A percentile compares a stretch with the other conserved stretches of the same genome.
phyloP scores from a whole-genome alignment of 2,888 invertebrate genomes.

The Lysandra bellargus region DNA sequence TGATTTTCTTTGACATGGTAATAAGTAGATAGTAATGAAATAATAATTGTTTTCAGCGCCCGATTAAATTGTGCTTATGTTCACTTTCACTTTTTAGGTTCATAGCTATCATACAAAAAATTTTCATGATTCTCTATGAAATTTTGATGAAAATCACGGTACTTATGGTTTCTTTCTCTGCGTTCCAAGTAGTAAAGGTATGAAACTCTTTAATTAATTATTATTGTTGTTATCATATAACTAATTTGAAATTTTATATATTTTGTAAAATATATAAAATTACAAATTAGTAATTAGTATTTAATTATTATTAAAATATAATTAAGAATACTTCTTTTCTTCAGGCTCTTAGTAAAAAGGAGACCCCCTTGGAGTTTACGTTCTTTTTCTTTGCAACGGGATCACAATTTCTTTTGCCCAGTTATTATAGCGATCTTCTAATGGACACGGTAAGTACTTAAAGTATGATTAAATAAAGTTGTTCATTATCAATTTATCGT shows the following conservation, averaged over 20 bases:
- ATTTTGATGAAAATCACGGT: conserved; percentile 61
- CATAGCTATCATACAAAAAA: conserved; percentile 37
- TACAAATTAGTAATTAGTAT: too few relatives aligned
- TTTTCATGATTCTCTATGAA: conserved; percentile 56
- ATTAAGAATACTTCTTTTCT: conserved; percentile 40
- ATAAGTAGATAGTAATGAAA: too few relatives aligned
- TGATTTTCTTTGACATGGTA: conserved; percentile 2
- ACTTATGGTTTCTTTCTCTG: conserved; percentile 56
- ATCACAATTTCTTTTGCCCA: conserved; percentile 60
- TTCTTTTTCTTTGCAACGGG: conserved; percentile 50
- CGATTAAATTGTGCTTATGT: too few relatives aligned
- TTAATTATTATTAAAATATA: too few relatives aligned
- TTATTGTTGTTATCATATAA: neutral
- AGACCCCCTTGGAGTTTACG: conserved; percentile 57
- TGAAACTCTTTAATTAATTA: neutral
- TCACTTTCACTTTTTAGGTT: conserved; percentile 34
- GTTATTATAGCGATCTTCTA: conserved; percentile 63
- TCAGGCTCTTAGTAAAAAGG: conserved; percentile 50
- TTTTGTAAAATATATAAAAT: too few relatives aligned
- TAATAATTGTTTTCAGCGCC: too few relatives aligned
- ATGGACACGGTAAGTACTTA: conserved; percentile 56
- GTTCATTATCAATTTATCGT: too few relatives aligned
- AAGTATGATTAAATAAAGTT: neutral
- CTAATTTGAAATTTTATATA: neutral
- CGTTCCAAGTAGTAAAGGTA: conserved; percentile 61